A percentile compares a stretch with the other conserved stretches of the same genome.
phyloP scores from a whole-genome alignment of 2,888 invertebrate genomes.

The Eristalinus aeneus region DNA sequence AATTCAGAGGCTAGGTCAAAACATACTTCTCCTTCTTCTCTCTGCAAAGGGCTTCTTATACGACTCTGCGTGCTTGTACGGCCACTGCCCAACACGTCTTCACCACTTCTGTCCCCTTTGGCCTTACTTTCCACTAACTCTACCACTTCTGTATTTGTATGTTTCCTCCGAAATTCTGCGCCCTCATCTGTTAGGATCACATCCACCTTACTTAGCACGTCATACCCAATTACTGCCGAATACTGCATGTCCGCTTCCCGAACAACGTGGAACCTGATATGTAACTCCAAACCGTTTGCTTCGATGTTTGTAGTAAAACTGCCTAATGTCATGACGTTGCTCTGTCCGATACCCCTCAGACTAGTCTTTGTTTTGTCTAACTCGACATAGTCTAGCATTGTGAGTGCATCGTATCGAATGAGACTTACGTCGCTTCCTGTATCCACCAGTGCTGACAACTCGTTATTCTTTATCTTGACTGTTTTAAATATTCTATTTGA shows the following conservation, averaged over 20 bases:
- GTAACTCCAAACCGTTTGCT: too few relatives aligned
- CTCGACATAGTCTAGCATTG: conserved; percentile 8
- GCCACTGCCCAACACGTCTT: too few relatives aligned
- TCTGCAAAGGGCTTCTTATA: background rate
- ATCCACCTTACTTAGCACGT: conserved; percentile 28
- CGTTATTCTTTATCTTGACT: background rate
- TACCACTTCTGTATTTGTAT: background rate
- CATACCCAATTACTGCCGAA: conserved; percentile 48
- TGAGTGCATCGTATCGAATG: conserved; percentile 25
- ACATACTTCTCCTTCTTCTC: background rate
- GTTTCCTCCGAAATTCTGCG: background rate
- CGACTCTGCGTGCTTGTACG: background rate
- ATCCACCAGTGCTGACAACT: conserved; percentile 45
- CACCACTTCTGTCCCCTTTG: too few relatives aligned
- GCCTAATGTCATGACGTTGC: too few relatives aligned
- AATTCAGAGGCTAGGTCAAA: background rate
- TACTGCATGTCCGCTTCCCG: conserved; percentile 33
- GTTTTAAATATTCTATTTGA: conserved; percentile 40
- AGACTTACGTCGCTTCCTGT: conserved; percentile 47
- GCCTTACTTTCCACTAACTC: background rate
- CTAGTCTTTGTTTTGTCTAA: background rate
- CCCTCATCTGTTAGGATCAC: background rate
- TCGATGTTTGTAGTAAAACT: too few relatives aligned
- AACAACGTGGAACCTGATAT: conserved; percentile 38
- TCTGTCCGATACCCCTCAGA: too few relatives aligned